Evolutionary conservation across 2,113 vertebrate genomes (phyloP).

Genomic region (Eudyptes chrysolophus): DNA sequence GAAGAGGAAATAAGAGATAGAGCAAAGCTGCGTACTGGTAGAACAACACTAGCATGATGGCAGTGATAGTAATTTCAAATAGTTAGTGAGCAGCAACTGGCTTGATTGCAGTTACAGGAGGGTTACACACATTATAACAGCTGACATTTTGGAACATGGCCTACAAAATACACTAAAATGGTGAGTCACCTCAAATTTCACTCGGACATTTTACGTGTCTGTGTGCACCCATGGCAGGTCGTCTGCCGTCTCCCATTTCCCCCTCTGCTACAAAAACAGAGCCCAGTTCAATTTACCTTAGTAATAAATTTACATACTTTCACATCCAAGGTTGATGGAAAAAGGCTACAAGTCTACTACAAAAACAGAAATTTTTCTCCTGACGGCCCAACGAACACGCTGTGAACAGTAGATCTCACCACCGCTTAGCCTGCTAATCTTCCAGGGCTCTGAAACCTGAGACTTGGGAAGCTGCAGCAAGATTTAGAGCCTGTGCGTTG

Average conservation of each 20-base stretch:
- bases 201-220: fast-evolving
- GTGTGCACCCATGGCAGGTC: not conserved
- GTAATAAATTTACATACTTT: not conserved
- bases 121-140: not conserved
- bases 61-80: not conserved
- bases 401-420: not conserved
- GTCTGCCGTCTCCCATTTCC: not conserved
- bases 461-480: not conserved
- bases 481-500: not conserved
- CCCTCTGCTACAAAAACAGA: not conserved
- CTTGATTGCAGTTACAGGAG: not conserved
- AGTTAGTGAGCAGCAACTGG: not conserved
- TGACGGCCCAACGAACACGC: fast-evolving
- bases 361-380: not conserved
- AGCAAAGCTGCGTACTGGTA: not conserved
- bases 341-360: not conserved
- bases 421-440: not conserved
- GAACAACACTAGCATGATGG: not conserved
- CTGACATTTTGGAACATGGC: not conserved
- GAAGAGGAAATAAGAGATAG: not conserved
- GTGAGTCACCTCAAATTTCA: not conserved
- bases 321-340: not conserved
- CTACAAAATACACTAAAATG: not conserved
- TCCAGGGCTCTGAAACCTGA: slow-evolving; percentile 7
- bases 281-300: not conserved